These are phyloP conservation scores for Metalampra italica DNA, from an alignment of 2,888 invertebrate genomes.

Conservation along the genomic window DNA sequence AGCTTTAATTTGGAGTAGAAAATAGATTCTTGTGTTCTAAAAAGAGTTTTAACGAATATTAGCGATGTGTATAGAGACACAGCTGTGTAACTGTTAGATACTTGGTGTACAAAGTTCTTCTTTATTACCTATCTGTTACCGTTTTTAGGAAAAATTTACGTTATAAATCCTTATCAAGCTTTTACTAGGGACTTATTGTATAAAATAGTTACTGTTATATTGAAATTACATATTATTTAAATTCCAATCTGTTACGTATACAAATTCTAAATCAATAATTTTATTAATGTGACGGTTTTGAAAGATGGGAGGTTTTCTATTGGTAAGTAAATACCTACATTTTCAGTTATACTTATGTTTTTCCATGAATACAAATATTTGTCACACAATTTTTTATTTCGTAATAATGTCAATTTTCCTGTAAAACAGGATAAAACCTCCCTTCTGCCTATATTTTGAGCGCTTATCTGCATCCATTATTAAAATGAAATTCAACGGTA, in stretches of 20 bases:
- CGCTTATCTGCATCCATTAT: not conserved
- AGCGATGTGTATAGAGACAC: constrained; percentile 27
- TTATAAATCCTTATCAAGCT: not conserved
- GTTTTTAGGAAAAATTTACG: not conserved
- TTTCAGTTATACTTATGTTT: too few species aligned
- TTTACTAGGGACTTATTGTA: not conserved
- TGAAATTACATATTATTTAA: too few species aligned
- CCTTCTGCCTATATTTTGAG: too few species aligned
- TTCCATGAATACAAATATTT: too few species aligned
- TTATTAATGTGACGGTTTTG: too few species aligned
- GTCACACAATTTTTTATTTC: too few species aligned
- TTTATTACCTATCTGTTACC: not conserved
- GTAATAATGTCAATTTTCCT: too few species aligned
- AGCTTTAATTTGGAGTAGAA: constrained; percentile 77
- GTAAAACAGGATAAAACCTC: not conserved
- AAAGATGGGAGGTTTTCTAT: too few species aligned
- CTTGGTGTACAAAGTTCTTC: constrained; percentile 2
- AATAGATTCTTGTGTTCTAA: constrained; percentile 63
- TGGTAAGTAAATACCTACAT: too few species aligned
- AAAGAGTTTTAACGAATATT: constrained; percentile 48
- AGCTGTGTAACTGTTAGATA: constrained; percentile 4
- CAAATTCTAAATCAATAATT: too few species aligned
- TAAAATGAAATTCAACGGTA: not conserved
- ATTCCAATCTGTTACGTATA: too few species aligned
- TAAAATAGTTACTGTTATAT: not conserved